Conservation (phyloP, 2,888 invertebrate species). For the Drosophila kuntzei region DNA sequence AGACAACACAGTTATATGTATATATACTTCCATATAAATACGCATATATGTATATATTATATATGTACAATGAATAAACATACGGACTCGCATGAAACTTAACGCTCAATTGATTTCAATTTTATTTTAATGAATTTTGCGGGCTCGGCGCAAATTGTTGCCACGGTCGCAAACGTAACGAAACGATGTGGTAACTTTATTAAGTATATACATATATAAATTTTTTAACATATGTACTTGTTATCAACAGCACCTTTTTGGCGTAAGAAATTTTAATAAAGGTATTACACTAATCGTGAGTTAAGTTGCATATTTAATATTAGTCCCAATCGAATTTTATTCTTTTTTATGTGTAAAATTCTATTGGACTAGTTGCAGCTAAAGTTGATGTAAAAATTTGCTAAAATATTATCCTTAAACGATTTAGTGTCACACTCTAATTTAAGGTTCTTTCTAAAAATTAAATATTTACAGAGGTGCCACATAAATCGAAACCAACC, state of each 20-base stretch:
- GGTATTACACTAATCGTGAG: background rate
- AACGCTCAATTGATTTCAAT: constrained; percentile 71
- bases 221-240: background rate
- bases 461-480: no score
- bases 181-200: constrained; percentile 19
- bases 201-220: no score
- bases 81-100: constrained; percentile 37
- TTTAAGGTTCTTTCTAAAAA: no score
- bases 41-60: constrained; percentile 15
- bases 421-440: no score
- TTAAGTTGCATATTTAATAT: background rate
- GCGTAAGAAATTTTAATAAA: background rate
- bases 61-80: constrained; percentile 14
- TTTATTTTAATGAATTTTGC: constrained; percentile 71
- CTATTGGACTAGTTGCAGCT: no score
- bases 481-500: no score
- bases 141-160: constrained; percentile 45
- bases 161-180: constrained; percentile 21
- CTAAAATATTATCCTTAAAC: no score
- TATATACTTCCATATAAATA: background rate
- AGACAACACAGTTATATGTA: constrained; percentile 13
- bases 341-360: no score
- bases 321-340: no score
- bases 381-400: no score
- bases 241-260: constrained; percentile 10